These are phyloP conservation scores for Furnarius figulus DNA, from an alignment of 2,113 vertebrate species.

Conservation along the genomic window DNA sequence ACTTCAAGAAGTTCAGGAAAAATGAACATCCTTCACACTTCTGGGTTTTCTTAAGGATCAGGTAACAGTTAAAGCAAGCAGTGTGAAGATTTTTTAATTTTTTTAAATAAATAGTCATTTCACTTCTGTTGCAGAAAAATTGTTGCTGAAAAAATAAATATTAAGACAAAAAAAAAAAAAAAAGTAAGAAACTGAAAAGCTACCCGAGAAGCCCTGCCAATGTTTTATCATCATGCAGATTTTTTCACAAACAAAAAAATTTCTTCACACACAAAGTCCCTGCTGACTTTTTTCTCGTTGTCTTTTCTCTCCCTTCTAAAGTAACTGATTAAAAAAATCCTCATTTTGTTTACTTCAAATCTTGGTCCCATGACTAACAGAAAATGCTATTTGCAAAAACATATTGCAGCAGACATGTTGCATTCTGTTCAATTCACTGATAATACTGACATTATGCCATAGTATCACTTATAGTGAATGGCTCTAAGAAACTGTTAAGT, in stretches of 20 bases:
- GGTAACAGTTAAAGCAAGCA: neutral
- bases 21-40: neutral
- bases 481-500: neutral
- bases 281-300: neutral
- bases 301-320: neutral
- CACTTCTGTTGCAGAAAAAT: neutral
- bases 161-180: neutral
- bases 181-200: neutral
- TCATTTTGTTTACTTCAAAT: neutral
- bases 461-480: neutral
- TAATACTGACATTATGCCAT: neutral
- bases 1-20: neutral
- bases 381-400: neutral
- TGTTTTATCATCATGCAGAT: neutral
- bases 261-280: neutral
- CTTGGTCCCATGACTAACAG: neutral
- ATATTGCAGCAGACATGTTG: neutral
- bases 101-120: neutral
- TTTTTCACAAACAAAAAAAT: neutral
- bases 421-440: neutral
- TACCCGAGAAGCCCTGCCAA: neutral
- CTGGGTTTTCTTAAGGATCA: neutral
- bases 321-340: neutral
- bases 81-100: neutral
- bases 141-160: neutral